Percentiles rank a stretch among this genome's conserved stretches.
Evolutionary conservation across 2,113 vertebrate genomes (phyloP).

Genomic region (Chionodraco myersi): DNA sequence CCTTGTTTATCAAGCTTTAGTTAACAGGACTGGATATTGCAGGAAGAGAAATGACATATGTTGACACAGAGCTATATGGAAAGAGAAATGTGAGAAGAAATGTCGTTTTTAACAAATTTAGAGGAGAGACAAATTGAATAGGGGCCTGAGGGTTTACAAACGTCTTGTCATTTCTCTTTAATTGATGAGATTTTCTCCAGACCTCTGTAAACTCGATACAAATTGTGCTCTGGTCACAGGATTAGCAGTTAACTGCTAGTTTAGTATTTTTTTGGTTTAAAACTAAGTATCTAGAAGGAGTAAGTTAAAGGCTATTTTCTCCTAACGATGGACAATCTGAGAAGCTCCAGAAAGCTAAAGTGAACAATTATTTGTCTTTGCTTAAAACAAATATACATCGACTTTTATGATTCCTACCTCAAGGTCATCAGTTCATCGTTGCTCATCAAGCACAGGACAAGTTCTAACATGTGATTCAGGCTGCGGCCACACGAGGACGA

Average conservation of each 20-base stretch:
- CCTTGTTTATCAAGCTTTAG: neutral
- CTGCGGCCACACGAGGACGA: too few relatives aligned
- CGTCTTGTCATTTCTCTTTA: neutral
- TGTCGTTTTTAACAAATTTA: neutral
- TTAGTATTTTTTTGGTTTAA: neutral
- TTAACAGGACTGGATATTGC: neutral
- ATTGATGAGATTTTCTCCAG: neutral
- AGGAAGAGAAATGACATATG: neutral
- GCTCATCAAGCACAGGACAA: conserved; percentile 20
- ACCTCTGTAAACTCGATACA: neutral
- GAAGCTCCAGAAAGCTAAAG: neutral
- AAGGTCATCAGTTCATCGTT: conserved; percentile 26
- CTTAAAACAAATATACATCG: neutral
- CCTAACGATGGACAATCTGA: neutral
- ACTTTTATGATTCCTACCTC: neutral
- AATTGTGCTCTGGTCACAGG: neutral
- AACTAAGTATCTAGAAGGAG: neutral
- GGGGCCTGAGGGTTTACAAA: neutral
- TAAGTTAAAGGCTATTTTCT: neutral
- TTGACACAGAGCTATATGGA: neutral
- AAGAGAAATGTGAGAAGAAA: neutral
- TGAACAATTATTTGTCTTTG: neutral
- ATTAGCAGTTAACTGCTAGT: neutral
- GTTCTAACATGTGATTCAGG: conserved; percentile 43
- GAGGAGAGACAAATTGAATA: neutral